Evolutionary conservation across 2,888 invertebrate species (phyloP).

Genomic region (Metalampra italica): DNA sequence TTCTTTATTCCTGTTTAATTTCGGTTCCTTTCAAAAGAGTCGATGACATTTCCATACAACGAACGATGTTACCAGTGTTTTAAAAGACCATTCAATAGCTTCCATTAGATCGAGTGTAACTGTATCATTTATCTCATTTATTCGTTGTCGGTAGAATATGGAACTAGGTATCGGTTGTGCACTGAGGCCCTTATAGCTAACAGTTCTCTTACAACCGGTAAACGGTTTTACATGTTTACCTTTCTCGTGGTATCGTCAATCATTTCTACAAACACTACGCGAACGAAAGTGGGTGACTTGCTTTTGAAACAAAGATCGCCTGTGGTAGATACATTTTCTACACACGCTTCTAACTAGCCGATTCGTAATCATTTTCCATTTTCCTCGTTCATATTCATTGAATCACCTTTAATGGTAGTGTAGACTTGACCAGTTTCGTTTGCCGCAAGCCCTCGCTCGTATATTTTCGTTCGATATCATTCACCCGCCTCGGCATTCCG

Average conservation of each 20-base stretch:
- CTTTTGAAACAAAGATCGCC: conserved; percentile 30
- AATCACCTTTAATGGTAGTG: conserved; percentile 14
- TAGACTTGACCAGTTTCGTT: conserved; percentile 13
- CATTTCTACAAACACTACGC: conserved; percentile 49
- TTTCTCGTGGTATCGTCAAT: conserved; percentile 53
- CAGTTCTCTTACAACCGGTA: conserved; percentile 1
- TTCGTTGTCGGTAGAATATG: too few relatives aligned
- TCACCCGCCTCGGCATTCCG: conserved; percentile 30
- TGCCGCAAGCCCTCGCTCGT: conserved; percentile 9
- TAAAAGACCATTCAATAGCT: too few relatives aligned
- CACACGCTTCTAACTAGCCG: conserved; percentile 1
- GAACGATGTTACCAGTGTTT: too few relatives aligned
- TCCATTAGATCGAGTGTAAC: too few relatives aligned
- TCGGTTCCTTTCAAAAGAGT: too few relatives aligned
- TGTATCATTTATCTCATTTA: neutral
- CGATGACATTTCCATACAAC: too few relatives aligned
- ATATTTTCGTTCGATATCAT: conserved; percentile 19
- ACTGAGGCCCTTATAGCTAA: neutral
- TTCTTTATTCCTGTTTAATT: too few relatives aligned
- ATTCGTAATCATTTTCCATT: conserved; percentile 19
- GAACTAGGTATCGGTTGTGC: too few relatives aligned
- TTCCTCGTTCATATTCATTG: conserved; percentile 23
- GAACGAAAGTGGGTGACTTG: conserved; percentile 52
- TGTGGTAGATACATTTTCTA: conserved; percentile 1
- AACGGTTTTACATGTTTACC: conserved; percentile 34